A percentile compares a stretch with the other conserved stretches of the same genome.
These are phyloP conservation scores for Diarsia mendica DNA, from an alignment of 2,888 invertebrate genomes.

Conservation along the genomic window DNA sequence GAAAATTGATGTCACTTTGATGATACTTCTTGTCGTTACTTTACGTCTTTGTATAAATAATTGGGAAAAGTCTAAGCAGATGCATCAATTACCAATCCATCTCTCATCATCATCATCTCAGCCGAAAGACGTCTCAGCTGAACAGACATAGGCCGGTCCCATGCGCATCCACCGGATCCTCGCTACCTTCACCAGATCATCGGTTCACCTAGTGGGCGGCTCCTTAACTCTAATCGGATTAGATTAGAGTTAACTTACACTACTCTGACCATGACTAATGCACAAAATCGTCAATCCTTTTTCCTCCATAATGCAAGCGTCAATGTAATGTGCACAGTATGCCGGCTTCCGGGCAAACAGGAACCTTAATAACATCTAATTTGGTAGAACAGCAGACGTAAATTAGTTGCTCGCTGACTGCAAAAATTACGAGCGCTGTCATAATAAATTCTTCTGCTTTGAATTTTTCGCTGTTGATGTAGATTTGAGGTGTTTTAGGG, in stretches of 20 bases:
- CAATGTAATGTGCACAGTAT: constrained; percentile 18
- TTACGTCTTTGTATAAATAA: too few relatives aligned
- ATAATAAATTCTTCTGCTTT: constrained; percentile 47
- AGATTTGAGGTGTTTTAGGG: not conserved
- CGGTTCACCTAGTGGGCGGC: too few relatives aligned
- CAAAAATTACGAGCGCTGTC: constrained; percentile 48
- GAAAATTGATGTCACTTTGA: not conserved
- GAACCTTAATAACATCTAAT: constrained; percentile 50
- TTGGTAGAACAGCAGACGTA: constrained; percentile 32
- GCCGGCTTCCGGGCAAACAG: constrained; percentile 6
- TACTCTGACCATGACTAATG: not conserved
- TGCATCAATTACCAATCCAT: too few relatives aligned
- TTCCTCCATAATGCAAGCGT: not conserved
- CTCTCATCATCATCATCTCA: not conserved
- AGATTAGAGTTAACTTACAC: too few relatives aligned
- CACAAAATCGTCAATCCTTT: not conserved
- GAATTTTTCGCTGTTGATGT: constrained; percentile 11
- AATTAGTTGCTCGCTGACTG: constrained; percentile 41
- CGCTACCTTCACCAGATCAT: too few relatives aligned
- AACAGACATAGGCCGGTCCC: too few relatives aligned
- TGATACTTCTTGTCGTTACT: not conserved
- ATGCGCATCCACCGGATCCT: too few relatives aligned
- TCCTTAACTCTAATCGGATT: too few relatives aligned
- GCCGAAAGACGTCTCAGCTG: too few relatives aligned
- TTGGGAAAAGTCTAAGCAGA: too few relatives aligned